Conservation (phyloP, 2,888 invertebrate species). For the Pristionchus mayeri region DNA sequence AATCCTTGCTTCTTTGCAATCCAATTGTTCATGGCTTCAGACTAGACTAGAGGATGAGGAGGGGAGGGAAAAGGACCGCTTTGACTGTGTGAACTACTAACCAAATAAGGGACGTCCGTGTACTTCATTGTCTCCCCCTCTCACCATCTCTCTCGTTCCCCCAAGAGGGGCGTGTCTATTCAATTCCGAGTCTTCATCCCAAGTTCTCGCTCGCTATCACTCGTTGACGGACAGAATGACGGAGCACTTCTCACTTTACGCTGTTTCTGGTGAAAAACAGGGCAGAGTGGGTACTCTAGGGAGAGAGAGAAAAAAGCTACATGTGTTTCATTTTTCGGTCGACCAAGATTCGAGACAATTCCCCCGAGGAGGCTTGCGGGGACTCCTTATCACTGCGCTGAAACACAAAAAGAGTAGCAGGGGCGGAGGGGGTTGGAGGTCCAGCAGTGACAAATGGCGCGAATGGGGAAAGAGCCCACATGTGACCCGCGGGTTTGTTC, state of each 20-base stretch:
- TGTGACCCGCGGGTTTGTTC: too few species aligned
- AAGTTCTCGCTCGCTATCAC: not conserved
- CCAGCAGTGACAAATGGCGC: too few species aligned
- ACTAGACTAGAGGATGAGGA: not conserved
- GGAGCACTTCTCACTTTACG: not conserved
- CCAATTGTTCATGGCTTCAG: not conserved
- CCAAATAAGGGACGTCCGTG: not conserved
- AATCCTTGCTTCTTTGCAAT: conserved; percentile 12
- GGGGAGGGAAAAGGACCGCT: not conserved
- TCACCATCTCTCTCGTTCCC: not conserved
- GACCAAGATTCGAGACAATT: not conserved
- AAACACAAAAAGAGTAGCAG: not conserved
- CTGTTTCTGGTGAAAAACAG: not conserved
- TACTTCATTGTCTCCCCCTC: not conserved
- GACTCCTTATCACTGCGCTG: conserved; percentile 32
- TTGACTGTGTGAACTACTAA: too few species aligned
- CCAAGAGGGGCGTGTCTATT: conserved; percentile 13
- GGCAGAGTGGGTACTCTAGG: too few species aligned
- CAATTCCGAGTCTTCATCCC: not conserved
- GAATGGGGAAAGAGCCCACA: too few species aligned
- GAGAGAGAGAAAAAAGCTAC: not conserved
- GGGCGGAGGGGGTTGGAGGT: not conserved
- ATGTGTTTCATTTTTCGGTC: not conserved
- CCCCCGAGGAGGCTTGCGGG: too few species aligned
- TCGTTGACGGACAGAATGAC: too few species aligned